phyloP scores from a whole-genome alignment of 2,888 invertebrate genomes.

The Geotrupes spiniger region DNA sequence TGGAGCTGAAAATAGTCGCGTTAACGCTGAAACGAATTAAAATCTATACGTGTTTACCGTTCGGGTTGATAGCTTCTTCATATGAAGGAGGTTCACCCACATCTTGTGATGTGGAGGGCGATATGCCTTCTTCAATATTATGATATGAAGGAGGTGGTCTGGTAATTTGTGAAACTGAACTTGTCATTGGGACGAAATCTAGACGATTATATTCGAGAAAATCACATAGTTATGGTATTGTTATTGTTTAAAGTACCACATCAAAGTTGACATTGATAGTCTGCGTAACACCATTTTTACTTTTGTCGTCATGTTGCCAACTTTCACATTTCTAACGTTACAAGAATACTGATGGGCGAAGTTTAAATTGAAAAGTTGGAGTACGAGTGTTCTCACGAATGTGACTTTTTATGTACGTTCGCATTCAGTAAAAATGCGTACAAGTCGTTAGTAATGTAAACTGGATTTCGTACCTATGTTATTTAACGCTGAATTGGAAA shows the following conservation, averaged over 20 bases:
- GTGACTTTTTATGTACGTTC: no score
- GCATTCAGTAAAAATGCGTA: no score
- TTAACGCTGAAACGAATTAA: constrained; percentile 2
- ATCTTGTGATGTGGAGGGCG: constrained; percentile 34
- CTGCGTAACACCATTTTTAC: constrained; percentile 17
- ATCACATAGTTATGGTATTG: neutral
- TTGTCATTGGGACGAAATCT: constrained; percentile 28
- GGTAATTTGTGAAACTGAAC: constrained; percentile 26
- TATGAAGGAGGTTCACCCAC: constrained; percentile 60
- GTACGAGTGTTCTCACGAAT: no score
- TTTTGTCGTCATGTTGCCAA: constrained; percentile 11
- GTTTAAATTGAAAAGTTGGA: no score
- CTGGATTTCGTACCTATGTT: no score
- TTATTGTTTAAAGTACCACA: neutral
- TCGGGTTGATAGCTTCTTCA: constrained; percentile 61
- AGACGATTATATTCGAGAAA: constrained; percentile 1
- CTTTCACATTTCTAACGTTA: neutral
- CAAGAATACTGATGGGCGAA: no score
- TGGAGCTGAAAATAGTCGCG: constrained; percentile 54
- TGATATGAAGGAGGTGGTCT: constrained; percentile 35
- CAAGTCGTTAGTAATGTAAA: no score
- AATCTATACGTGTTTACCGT: constrained; percentile 47
- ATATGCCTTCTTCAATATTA: constrained; percentile 31
- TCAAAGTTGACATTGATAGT: constrained; percentile 9
- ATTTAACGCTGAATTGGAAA: no score